Base-by-base conservation (phyloP, 2,113 vertebrate genomes). In the Ochotona curzoniae region DNA sequence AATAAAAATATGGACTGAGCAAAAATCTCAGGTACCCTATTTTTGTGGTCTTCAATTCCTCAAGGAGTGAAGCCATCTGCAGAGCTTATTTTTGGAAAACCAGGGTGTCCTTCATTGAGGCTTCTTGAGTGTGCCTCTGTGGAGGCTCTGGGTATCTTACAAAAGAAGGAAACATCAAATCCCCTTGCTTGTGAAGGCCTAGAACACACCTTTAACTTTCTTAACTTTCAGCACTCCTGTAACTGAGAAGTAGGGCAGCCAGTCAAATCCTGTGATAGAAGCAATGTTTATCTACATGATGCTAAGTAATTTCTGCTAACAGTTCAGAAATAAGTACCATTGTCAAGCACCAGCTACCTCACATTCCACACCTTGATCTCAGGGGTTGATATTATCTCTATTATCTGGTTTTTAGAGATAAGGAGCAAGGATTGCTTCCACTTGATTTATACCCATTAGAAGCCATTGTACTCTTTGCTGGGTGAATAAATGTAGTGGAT, bases 191-290 rank as follows among this genome's bases (percentile, higher is more conserved):
- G 69, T 57, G 20, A 94, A 79, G 25, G 2, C 51, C 8, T 28
- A 75, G 26, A 10, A 95, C 76, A 83, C 25, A 91, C 1, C 11
- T 69, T 79, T 89, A 83, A 18, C 13, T 7, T 49, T 35, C 66
- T 82, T 78, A 90, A 26, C 2, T 89, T 30, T 30, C 21, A 30
- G 21, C 44, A 26, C 28, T 54, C 26, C 75, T 13, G 1, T 54
- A 23, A 4, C 17, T 44, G 30, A 83, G 35, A 73, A 47, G 61
- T 35, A 54, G 12, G 92, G 79, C 70, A 11, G 25, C 44, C 28
- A 18, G 4, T 67, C 3, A 2, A 57, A 28, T 83, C 25, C 35
- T 82, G 10, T 54, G 30, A 44, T 23, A 47, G 66, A 17, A 91
- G 30, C 51, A 83, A 63, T 11, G 2, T 78, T 87, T 93, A 79